phyloP scores from a whole-genome alignment of 2,888 invertebrate genomes.

The Junonia oenone region DNA sequence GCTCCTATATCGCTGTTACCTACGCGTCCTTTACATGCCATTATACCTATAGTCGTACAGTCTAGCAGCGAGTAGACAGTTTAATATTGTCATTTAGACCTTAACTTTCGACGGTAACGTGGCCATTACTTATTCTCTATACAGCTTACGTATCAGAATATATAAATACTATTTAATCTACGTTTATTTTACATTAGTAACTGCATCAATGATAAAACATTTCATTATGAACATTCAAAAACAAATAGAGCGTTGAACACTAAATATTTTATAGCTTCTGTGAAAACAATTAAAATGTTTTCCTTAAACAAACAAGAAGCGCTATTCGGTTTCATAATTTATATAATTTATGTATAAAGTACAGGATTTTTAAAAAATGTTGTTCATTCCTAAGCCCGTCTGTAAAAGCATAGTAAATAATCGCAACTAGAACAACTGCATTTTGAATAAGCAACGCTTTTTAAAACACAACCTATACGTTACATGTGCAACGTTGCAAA shows the following conservation, averaged over 20 bases:
- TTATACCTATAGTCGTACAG: too few species aligned
- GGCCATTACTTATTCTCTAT: too few species aligned
- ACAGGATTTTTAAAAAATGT: neutral
- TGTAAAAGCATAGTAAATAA: neutral
- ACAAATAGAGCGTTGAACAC: neutral
- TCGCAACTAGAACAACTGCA: neutral
- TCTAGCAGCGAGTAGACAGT: too few species aligned
- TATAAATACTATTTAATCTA: too few species aligned
- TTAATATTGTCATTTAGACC: too few species aligned
- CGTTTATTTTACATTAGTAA: too few species aligned
- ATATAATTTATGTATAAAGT: neutral
- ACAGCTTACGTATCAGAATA: too few species aligned
- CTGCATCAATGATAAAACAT: too few species aligned
- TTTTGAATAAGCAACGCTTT: neutral
- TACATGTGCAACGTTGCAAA: neutral
- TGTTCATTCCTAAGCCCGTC: neutral
- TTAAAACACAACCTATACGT: neutral
- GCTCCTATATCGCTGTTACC: too few species aligned
- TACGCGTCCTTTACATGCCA: too few species aligned
- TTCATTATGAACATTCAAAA: too few species aligned
- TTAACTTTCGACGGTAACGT: too few species aligned
- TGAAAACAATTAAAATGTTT: neutral
- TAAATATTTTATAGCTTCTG: neutral
- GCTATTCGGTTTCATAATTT: neutral
- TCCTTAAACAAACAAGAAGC: neutral